Base-by-base conservation (phyloP, 2,888 invertebrate genomes). In the Griposia aprilina region DNA sequence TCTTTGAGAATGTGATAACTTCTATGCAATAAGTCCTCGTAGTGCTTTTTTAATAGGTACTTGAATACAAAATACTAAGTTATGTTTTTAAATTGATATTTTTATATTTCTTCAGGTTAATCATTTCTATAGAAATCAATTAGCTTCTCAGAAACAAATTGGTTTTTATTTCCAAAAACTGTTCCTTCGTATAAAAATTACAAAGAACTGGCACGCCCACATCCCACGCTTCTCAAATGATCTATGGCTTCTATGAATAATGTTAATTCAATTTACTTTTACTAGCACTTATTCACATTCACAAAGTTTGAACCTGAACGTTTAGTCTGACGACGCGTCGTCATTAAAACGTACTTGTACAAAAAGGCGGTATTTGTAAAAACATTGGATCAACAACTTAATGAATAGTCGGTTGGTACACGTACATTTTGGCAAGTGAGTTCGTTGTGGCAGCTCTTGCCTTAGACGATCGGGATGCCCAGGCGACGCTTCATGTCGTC, bases 401-500 rank as follows among this genome's bases (percentile, higher is more conserved):
- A 50, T 26, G 2, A 52, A 50, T 41, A 50, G 45, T 45, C 20
- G 23, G 20, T 52, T 70, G 36, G 13, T 41, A 55, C 26, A 30
- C 41, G 17, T 71, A 71, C 52, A 45, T 23, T 41, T 74, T 41
- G 23, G 30, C 23, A 23, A 26, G 26, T 17, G 10, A 52, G 20
- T 26, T 20, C 4, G 52, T 17, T 23, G 17, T 57, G 30, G 11
- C 30, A n/a, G 73, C 17, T 23, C 0, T 30, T 26, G 5, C 59
- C 30, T 75, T 26, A 74, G 20, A n/a, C 36, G 59, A 1, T n/a
- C 13, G 2, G 7, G 15, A 7, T 13, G 30, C 36, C 17, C 2
- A 82, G 59, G 36, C 82, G 82, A 17, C 45, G 57, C 57, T 62
- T 70, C 60, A 83, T 70, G 20, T 62, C 50, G 7, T 70, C 78